Base-by-base conservation (phyloP, 2,888 invertebrate species). In the Cepaea hortensis region DNA sequence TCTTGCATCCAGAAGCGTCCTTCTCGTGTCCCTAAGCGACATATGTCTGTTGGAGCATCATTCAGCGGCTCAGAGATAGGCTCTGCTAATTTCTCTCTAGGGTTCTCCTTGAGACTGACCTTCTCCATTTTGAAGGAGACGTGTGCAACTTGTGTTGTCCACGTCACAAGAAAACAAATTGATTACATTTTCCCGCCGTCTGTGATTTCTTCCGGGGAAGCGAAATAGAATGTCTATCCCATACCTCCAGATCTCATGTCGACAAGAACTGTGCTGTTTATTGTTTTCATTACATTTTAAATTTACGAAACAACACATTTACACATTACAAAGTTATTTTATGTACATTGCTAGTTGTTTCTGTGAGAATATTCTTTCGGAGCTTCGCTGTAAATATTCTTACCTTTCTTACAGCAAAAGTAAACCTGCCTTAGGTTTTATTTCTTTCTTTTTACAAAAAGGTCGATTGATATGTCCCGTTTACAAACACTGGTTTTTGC, bases 121-220 rank as follows among this genome's bases (percentile, higher is more conserved):
- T 35, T 73, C 73, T 73, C 82, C 82, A 73, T 82, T 61, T 82
- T 82, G 50, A 46, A 55, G 20, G n/a, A 70, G 46, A 72, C 20
- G 55, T 55, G 1, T 3, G 35, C 72, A 61, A 15, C 6, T 55
- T 35, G 23, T 50, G 68, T 50, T 50, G 82, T 73, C 82, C 23
- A 82, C 82, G 82, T 82, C 82, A 82, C 72, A 9, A 55, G 23
- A 50, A 73, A 70, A 55, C 72, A 82, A 13, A 20, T 68, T 81
- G 23, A 15, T 35, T 15, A 72, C 23, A 23, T 50, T 82, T 82
- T 82, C 82, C 82, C 82, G 82, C 82, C 13, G 15, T 70, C 50
- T 68, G 11, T 4, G 4, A 35, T 4, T 72, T 7, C 73, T 82
- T 82, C 82, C 82, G 82, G 82, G 46, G n/a, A n/a, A 68, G 18